Evolutionary conservation across 2,113 vertebrate species (phyloP).

Genomic region (Xiphorhynchus elegans): DNA sequence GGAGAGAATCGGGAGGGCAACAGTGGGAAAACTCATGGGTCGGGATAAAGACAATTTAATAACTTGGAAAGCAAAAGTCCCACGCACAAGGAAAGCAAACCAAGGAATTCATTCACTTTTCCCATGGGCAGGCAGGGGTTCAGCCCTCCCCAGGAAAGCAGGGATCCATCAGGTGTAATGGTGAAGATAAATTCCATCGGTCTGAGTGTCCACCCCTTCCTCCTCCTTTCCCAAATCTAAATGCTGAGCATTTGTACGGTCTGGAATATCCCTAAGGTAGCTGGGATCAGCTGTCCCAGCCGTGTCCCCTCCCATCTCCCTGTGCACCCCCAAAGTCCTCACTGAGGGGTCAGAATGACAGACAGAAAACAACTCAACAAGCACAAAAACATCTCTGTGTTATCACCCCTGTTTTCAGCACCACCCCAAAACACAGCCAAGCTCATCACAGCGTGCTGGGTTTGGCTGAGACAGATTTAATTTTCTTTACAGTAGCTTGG

Average conservation of each 20-base stretch:
- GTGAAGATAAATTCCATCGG: neutral
- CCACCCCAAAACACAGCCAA: no score
- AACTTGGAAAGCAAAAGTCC: neutral
- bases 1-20: neutral
- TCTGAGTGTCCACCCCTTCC: neutral
- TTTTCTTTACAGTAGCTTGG: no score
- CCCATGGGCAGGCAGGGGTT: no score
- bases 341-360: no score
- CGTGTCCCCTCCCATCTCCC: neutral
- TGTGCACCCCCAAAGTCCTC: neutral
- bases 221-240: neutral
- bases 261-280: neutral
- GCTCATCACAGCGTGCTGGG: no score
- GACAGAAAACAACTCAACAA: neutral
- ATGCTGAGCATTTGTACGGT: rapidly evolving
- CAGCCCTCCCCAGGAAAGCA: neutral
- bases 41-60: neutral
- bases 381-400: neutral
- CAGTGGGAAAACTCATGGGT: rapidly evolving
- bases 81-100: neutral
- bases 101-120: neutral
- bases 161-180: neutral
- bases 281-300: neutral
- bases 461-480: no score
- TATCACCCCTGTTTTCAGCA: neutral